phyloP scores from a whole-genome alignment of 2,113 vertebrate genomes.

The Chunga burmeisteri region DNA sequence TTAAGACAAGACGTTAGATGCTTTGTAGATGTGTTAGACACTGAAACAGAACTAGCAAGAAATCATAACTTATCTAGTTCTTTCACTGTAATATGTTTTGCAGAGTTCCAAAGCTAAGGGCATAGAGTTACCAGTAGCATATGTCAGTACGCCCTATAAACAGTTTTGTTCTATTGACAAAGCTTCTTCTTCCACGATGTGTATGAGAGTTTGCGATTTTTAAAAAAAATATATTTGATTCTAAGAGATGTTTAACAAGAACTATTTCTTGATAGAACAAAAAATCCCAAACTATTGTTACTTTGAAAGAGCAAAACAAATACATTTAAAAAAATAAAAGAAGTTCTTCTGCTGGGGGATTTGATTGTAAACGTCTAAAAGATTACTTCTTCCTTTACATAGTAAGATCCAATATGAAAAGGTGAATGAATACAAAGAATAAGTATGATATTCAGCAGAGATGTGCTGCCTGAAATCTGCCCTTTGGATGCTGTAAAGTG shows the following conservation, averaged over 20 bases:
- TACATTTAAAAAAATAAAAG: not conserved
- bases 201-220: not conserved
- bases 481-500: not conserved
- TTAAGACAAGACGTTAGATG: not conserved
- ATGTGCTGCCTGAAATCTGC: not conserved
- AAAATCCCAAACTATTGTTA: not conserved
- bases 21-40: not conserved
- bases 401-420: not conserved
- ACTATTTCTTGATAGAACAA: not conserved
- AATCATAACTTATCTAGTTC: not conserved
- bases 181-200: not conserved
- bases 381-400: not conserved
- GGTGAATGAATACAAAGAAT: not conserved
- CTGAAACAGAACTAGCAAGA: not conserved
- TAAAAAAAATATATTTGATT: not conserved
- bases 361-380: not conserved
- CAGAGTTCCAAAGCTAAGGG: not conserved
- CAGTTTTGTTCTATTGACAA: not conserved
- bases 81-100: not conserved
- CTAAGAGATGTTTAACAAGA: not conserved
- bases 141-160: not conserved
- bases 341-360: not conserved
- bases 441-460: not conserved
- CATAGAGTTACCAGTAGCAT: not conserved
- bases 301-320: not conserved